These are phyloP conservation scores for Congeria kusceri DNA, from an alignment of 2,888 invertebrate species.

Conservation along the genomic window DNA sequence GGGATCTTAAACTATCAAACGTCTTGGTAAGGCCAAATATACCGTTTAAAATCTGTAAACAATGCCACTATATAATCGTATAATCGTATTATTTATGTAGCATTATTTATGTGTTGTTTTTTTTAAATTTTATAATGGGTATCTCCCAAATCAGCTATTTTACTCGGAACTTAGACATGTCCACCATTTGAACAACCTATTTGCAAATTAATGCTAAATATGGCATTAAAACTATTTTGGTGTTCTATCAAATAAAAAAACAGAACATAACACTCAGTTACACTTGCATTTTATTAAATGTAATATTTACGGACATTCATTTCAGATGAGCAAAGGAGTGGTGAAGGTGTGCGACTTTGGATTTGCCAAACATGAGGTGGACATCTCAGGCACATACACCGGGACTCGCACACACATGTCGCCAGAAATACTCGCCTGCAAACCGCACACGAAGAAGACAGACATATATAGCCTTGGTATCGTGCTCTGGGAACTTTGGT, in stretches of 20 bases:
- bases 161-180: no score
- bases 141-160: no score
- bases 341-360: conserved; percentile 81
- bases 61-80: neutral
- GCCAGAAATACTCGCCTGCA: conserved; percentile 76
- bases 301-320: neutral
- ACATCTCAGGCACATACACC: conserved; percentile 74
- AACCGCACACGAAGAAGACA: conserved; percentile 69
- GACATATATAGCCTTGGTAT: conserved; percentile 78
- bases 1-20: conserved; percentile 82
- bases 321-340: conserved; percentile 59
- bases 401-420: conserved; percentile 79
- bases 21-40: conserved; percentile 73
- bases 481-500: conserved; percentile 81
- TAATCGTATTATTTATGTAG: neutral
- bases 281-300: no score
- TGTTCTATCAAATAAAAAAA: no score
- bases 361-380: conserved; percentile 72
- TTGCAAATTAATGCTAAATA: no score
- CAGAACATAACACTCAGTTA: no score
- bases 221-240: no score
- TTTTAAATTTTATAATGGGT: neutral
- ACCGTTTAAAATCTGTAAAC: neutral
- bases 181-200: no score
- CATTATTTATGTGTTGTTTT: neutral